Percentiles rank a stretch among this genome's conserved stretches.
Conservation (phyloP, 2,888 invertebrate species). For the Sphaerophoria taeniata region DNA sequence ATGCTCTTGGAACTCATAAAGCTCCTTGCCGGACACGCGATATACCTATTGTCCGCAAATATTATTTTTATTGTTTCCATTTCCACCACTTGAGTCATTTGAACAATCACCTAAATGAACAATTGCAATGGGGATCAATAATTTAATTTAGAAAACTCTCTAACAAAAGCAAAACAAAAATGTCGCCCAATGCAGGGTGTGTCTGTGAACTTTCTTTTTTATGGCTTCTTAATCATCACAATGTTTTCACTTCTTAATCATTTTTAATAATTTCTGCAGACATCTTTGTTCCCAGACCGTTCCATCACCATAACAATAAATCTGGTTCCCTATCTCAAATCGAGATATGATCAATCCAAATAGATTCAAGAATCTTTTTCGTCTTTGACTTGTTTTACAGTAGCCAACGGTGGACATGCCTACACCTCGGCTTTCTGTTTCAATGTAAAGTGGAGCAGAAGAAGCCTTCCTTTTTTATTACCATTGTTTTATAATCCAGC, state of each 20-base stretch:
- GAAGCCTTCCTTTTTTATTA: slow-evolving; percentile 31
- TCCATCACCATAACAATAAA: slow-evolving; percentile 21
- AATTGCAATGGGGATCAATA: not conserved
- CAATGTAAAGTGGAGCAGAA: slow-evolving; percentile 19
- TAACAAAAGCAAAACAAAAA: not conserved
- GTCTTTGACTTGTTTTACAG: not conserved
- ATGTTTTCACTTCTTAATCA: not conserved
- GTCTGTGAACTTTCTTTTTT: not conserved
- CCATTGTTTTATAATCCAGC: slow-evolving; percentile 41
- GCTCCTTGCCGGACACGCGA: not conserved
- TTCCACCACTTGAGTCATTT: not conserved
- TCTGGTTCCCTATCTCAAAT: slow-evolving; percentile 8
- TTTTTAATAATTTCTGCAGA: no score
- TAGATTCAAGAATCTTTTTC: slow-evolving; percentile 23
- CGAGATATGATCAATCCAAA: slow-evolving; percentile 20
- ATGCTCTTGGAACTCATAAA: not conserved
- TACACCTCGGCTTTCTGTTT: slow-evolving; percentile 16
- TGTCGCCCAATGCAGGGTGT: not conserved
- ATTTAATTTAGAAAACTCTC: not conserved
- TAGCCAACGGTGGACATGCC: not conserved
- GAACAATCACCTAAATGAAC: not conserved
- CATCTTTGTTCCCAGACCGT: no score
- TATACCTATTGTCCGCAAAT: not conserved
- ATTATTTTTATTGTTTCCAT: no score
- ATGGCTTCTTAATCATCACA: no score